Base-by-base conservation (phyloP, 2,113 vertebrate species). In the Formicarius rufipectus region DNA sequence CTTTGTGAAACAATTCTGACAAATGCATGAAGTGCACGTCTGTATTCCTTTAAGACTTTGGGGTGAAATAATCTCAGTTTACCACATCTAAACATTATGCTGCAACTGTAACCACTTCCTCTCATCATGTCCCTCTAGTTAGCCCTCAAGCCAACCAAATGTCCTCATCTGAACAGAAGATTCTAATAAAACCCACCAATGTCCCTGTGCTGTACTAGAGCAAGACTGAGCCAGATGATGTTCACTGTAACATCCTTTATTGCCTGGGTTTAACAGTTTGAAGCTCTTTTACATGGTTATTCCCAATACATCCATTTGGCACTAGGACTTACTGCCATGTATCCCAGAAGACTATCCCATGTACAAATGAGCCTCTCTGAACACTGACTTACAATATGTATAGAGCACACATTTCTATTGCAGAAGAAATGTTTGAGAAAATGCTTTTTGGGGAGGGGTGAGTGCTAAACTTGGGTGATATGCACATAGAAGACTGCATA, bases 31-130 rank as follows among this genome's bases (percentile, higher is more conserved):
- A 94, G 84, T 3, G 1, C 72, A 22, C 0, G 39, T 35, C 90
- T 97, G 68, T 84, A 58, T 94, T 86, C 44, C 90, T 93, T 96
- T 89, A 96, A 90, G 93, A 60, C 49, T 93, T 74, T 56, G 18
- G 60, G 31, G 52, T 60, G 44, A 74, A 95, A 90, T 42, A 72
- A 66, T 11, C 85, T 78, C 74, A 75, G 24, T 95, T 96, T 93
- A 92, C 93, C 93, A 94, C 93, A 90, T 87, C 64, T 95, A 60
- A 96, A 78, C 25, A 50, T 75, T 67, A 27, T 92, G 69, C 89
- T 93, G 86, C 88, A 96, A 96, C 56, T 2, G 0, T 90, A 92
- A 56, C 73, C 88, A 87, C 66, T 96, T 96, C 92, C 88, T 93
- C 80, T 90, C 90, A 81, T 90, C 58, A 1, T 94, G 13, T 95